These are phyloP conservation scores for Hirtodrosophila histrioides DNA, from an alignment of 2,888 invertebrate species.

Conservation along the genomic window DNA sequence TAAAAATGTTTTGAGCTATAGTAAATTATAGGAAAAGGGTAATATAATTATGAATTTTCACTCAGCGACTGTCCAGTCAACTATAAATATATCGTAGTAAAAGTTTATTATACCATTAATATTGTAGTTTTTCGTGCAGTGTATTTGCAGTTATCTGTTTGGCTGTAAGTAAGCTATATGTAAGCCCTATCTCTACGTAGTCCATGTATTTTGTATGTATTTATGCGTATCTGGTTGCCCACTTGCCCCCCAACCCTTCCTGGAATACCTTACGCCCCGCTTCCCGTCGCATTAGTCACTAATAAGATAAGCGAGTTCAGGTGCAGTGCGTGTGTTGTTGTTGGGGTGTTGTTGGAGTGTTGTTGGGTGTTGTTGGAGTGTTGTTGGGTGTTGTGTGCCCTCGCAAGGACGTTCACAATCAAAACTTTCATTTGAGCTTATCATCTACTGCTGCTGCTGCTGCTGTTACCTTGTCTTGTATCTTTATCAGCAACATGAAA, in stretches of 20 bases:
- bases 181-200: conserved; percentile 15
- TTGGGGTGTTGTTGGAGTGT: conserved; percentile 1
- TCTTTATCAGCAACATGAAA: conserved; percentile 55
- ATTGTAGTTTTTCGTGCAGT: conserved; percentile 26
- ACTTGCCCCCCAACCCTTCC: conserved; percentile 8
- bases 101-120: too few species aligned
- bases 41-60: not conserved
- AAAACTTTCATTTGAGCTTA: conserved; percentile 64
- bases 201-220: conserved; percentile 26
- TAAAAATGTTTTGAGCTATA: too few species aligned
- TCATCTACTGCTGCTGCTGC: conserved; percentile 33
- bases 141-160: conserved; percentile 29
- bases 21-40: too few species aligned
- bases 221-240: conserved; percentile 43
- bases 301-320: conserved; percentile 38
- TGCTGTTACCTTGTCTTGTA: conserved; percentile 45
- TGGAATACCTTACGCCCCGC: not conserved
- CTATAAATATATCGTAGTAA: too few species aligned
- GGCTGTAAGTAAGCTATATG: not conserved
- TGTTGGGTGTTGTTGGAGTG: conserved; percentile 4
- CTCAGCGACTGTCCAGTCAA: not conserved
- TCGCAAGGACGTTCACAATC: conserved; percentile 68
- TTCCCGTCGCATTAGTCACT: conserved; percentile 32
- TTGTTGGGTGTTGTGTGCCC: conserved; percentile 13
- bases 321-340: conserved; percentile 13